phyloP scores from a whole-genome alignment of 2,113 vertebrate genomes.

The Peromyscus maniculatus region DNA sequence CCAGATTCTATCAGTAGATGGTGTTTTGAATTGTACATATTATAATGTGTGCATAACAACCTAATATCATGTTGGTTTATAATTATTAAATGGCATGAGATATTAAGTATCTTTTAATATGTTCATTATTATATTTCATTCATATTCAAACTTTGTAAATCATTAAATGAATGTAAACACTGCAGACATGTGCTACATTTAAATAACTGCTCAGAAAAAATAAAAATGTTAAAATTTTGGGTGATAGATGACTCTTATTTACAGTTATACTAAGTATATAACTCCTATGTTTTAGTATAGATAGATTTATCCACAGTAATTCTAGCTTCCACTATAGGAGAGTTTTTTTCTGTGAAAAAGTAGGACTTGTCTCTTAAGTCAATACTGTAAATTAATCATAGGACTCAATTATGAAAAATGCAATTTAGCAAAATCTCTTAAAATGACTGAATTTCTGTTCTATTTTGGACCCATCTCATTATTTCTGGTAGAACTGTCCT shows the following conservation, averaged over 20 bases:
- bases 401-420: background rate
- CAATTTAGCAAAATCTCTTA: background rate
- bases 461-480: background rate
- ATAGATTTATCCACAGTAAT: background rate
- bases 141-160: background rate
- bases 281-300: background rate
- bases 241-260: background rate
- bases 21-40: background rate
- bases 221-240: background rate
- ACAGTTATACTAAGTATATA: background rate
- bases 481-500: background rate
- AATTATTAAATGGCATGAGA: background rate
- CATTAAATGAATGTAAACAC: background rate
- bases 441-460: background rate
- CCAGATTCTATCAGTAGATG: background rate
- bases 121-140: background rate
- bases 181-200: background rate
- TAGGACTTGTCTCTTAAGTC: background rate
- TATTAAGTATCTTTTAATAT: background rate
- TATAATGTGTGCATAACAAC: background rate
- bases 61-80: background rate
- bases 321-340: background rate
- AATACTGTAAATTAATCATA: background rate
- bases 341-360: background rate
- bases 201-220: background rate